Evolutionary conservation across 2,888 invertebrate genomes (phyloP).

Genomic region (Rotaria socialis): DNA sequence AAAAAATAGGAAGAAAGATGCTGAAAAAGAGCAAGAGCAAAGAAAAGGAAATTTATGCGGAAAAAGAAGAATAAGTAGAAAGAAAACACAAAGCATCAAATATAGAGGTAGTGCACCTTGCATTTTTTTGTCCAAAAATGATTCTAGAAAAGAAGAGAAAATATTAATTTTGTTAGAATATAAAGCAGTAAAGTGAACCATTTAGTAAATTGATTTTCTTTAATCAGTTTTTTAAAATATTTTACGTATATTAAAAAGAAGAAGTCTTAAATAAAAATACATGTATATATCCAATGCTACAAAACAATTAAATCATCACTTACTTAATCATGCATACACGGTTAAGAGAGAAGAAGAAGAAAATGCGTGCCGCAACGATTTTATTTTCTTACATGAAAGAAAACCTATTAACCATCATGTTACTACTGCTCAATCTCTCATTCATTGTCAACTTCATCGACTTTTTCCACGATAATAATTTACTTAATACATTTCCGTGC

Average conservation of each 20-base stretch:
- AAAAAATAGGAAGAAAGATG: conserved; percentile 4
- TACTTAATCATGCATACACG: not conserved
- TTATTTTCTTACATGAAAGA: not conserved
- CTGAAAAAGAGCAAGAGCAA: conserved; percentile 6
- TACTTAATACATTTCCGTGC: not conserved
- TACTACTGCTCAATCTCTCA: not conserved
- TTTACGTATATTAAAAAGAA: not conserved
- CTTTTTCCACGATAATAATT: not conserved
- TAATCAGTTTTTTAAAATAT: not conserved
- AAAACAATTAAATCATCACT: not conserved
- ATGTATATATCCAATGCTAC: not conserved
- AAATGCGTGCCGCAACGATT: not conserved
- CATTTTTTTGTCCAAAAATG: not conserved
- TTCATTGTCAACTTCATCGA: not conserved
- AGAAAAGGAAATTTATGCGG: not conserved
- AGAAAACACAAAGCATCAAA: not conserved
- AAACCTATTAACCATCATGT: not conserved
- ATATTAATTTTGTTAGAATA: not conserved
- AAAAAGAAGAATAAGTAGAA: not conserved
- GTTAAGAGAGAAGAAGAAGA: not conserved
- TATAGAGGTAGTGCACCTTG: not conserved
- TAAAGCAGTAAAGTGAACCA: not conserved
- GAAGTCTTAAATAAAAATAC: not conserved
- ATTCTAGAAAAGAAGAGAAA: not conserved
- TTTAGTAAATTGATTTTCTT: not conserved